Conservation (phyloP, 2,888 invertebrate genomes). For the Oscheius sp. region DNA sequence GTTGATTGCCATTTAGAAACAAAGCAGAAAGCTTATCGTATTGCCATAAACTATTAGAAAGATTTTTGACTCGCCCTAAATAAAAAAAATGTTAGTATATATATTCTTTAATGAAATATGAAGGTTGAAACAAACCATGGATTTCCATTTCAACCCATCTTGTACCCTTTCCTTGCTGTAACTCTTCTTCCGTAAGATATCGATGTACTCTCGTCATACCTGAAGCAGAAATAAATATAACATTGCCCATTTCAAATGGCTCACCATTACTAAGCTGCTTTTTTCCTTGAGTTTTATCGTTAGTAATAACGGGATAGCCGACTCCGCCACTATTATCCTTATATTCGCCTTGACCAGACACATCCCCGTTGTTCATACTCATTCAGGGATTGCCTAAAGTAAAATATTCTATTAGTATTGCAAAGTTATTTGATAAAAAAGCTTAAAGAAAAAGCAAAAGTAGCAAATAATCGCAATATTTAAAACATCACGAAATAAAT, state of each 20-base stretch:
- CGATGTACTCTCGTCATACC: constrained; percentile 63
- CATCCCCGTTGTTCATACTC: constrained; percentile 41
- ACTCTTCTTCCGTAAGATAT: constrained; percentile 63
- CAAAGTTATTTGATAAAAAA: too few relatives aligned
- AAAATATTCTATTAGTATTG: too few relatives aligned
- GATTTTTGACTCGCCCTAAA: constrained; percentile 89
- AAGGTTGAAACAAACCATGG: constrained; percentile 54
- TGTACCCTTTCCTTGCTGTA: constrained; percentile 54
- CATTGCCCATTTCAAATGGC: too few relatives aligned
- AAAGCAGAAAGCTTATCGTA: constrained; percentile 89
- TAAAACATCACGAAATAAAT: too few relatives aligned
- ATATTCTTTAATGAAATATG: neutral
- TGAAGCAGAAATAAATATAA: constrained; percentile 17
- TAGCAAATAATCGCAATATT: too few relatives aligned
- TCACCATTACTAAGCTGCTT: constrained; percentile 31
- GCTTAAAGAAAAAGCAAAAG: neutral
- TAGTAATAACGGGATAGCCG: constrained; percentile 56
- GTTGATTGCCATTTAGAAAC: constrained; percentile 93
- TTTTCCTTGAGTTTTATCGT: constrained; percentile 56
- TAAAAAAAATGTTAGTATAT: neutral
- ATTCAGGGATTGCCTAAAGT: constrained; percentile 23
- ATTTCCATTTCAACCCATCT: constrained; percentile 68
- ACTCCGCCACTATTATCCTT: constrained; percentile 56
- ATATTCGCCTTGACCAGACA: constrained; percentile 36
- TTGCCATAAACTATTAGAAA: constrained; percentile 90